Conservation (phyloP, 2,888 invertebrate genomes). For the Nezara viridula region DNA sequence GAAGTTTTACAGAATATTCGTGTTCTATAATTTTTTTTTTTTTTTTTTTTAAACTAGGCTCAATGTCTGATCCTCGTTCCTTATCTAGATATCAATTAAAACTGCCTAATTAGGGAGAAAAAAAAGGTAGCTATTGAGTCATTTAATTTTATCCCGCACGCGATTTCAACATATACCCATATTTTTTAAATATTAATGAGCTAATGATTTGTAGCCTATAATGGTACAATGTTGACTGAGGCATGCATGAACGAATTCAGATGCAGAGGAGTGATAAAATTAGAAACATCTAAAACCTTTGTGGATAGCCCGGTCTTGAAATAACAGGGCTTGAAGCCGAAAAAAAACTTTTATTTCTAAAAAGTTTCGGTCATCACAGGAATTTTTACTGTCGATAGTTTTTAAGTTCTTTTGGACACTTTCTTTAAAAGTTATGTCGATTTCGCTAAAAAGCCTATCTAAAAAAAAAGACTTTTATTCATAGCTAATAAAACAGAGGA, state of each 20-base stretch:
- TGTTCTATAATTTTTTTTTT: not conserved
- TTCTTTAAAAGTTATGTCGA: no score
- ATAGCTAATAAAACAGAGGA: no score
- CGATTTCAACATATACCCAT: not conserved
- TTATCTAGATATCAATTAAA: not conserved
- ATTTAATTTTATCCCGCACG: not conserved
- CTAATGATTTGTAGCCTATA: not conserved
- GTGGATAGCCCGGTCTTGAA: no score
- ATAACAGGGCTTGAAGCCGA: no score
- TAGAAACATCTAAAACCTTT: not conserved
- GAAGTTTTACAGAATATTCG: not conserved
- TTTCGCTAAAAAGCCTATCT: no score
- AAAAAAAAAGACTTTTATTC: no score
- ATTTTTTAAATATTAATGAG: not conserved
- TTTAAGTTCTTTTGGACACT: no score
- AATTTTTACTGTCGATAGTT: no score
- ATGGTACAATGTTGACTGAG: not conserved
- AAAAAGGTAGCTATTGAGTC: not conserved
- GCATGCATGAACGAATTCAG: not conserved
- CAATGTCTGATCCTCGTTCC: not conserved
- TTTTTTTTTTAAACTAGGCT: not conserved
- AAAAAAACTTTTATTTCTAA: no score
- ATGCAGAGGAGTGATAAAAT: not conserved
- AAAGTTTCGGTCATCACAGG: no score
- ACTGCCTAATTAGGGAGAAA: not conserved